Evolutionary conservation across 2,888 invertebrate species (phyloP).

Genomic region (Zonitis immaculata): DNA sequence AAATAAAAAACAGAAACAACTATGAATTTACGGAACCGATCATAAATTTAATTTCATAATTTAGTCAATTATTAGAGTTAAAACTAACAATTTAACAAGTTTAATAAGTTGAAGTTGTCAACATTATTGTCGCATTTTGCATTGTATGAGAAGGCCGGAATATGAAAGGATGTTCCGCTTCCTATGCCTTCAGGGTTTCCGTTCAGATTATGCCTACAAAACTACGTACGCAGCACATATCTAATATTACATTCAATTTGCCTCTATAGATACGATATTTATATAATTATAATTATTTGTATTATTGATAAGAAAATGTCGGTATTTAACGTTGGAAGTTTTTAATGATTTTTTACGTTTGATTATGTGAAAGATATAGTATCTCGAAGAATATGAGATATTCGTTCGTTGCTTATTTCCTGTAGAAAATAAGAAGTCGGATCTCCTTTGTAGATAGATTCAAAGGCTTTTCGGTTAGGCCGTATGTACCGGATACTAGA

Average conservation of each 20-base stretch:
- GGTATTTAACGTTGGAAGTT: too few relatives aligned
- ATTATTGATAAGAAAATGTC: slow-evolving; percentile 5
- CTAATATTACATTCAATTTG: slow-evolving; percentile 26
- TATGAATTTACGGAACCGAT: too few relatives aligned
- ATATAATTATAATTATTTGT: slow-evolving; percentile 16
- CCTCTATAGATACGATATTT: slow-evolving; percentile 17
- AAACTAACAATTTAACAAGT: slow-evolving; percentile 30
- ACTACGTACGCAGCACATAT: slow-evolving; percentile 29
- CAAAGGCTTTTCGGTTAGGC: slow-evolving; percentile 3
- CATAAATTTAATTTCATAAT: slow-evolving; percentile 19
- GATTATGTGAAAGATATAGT: background rate
- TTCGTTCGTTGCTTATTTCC: slow-evolving; percentile 12
- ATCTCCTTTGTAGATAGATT: slow-evolving; percentile 19
- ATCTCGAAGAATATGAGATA: background rate
- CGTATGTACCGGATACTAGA: slow-evolving; percentile 10
- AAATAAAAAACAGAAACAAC: too few relatives aligned
- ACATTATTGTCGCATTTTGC: slow-evolving; percentile 28
- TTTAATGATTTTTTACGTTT: background rate
- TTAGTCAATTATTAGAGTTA: slow-evolving; percentile 19
- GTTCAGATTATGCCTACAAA: slow-evolving; percentile 32
- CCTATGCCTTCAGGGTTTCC: slow-evolving; percentile 33
- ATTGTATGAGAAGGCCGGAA: slow-evolving; percentile 32
- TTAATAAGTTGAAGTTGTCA: slow-evolving; percentile 27
- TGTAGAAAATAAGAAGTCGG: slow-evolving; percentile 22
- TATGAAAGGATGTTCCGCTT: slow-evolving; percentile 34